Conservation (phyloP, 2,888 invertebrate genomes). For the Chaetogeoica ovagalla region DNA sequence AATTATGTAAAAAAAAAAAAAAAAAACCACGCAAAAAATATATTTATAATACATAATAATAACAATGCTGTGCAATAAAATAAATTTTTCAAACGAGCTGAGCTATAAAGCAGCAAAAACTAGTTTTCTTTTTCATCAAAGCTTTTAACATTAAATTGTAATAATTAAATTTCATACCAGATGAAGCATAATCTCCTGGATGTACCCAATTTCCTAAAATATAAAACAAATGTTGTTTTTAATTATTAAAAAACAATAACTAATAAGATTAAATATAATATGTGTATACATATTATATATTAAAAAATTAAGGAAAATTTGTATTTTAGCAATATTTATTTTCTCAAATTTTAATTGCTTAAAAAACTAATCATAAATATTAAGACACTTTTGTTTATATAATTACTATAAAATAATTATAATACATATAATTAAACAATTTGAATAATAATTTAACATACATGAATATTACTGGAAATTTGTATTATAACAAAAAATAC, state of each 20-base stretch:
- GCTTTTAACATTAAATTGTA: slow-evolving; percentile 26
- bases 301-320: too few relatives aligned
- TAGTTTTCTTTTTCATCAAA: slow-evolving; percentile 42
- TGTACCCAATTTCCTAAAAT: slow-evolving; percentile 90
- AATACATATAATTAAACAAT: too few relatives aligned
- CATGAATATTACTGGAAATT: too few relatives aligned
- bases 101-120: slow-evolving; percentile 42
- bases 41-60: slow-evolving; percentile 17
- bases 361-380: too few relatives aligned
- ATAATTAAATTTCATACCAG: slow-evolving; percentile 71
- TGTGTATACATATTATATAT: too few relatives aligned
- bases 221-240: slow-evolving; percentile 34
- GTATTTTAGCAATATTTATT: too few relatives aligned
- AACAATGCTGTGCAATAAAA: slow-evolving; percentile 21
- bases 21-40: slow-evolving; percentile 47
- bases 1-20: slow-evolving; percentile 34
- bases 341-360: too few relatives aligned
- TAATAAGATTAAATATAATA: not conserved
- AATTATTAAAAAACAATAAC: not conserved
- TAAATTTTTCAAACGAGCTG: slow-evolving; percentile 58
- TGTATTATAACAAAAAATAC: too few relatives aligned
- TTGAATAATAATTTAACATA: too few relatives aligned
- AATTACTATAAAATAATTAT: too few relatives aligned
- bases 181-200: slow-evolving; percentile 98
- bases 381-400: too few relatives aligned